A percentile compares a stretch with the other conserved stretches of the same genome.
Conservation (phyloP, 2,113 vertebrate genomes). For the Odontesthes bonariensis region DNA sequence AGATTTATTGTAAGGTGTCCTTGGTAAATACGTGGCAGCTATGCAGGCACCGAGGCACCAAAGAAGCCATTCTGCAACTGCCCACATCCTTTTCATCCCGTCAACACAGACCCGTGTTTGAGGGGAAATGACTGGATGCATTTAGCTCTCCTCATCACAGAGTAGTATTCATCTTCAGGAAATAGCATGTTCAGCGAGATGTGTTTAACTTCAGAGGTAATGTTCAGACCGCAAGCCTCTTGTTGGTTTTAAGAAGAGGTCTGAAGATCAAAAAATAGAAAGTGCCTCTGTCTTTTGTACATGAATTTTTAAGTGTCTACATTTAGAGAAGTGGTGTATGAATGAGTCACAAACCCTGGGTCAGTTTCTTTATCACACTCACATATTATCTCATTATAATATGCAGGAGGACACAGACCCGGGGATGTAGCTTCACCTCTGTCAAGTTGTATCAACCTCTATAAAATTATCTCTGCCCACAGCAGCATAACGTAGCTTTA, state of each 20-base stretch:
- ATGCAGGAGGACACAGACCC: conserved; percentile 40
- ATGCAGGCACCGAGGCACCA: conserved; percentile 47
- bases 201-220: conserved; percentile 67
- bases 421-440: conserved; percentile 58
- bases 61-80: conserved; percentile 37
- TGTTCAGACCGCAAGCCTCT: conserved; percentile 44
- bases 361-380: conserved; percentile 44
- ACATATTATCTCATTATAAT: conserved; percentile 52
- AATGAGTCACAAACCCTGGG: conserved; percentile 29
- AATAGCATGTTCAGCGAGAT: conserved; percentile 59
- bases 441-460: conserved; percentile 57
- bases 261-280: conserved; percentile 12
- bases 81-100: conserved; percentile 70
- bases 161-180: conserved; percentile 73
- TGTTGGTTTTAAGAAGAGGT: conserved; percentile 41
- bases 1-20: conserved; percentile 44
- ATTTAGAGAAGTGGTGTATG: conserved; percentile 14
- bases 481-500: conserved; percentile 28
- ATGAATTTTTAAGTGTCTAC: background rate
- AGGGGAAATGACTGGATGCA: conserved; percentile 71
- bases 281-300: conserved; percentile 1
- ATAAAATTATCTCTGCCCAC: conserved; percentile 52
- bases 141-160: conserved; percentile 71
- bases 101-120: conserved; percentile 66
- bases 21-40: conserved; percentile 51